Percentiles rank a stretch among this genome's conserved stretches.
Conservation (phyloP, 2,888 invertebrate species). For the Apodemia mormo region DNA sequence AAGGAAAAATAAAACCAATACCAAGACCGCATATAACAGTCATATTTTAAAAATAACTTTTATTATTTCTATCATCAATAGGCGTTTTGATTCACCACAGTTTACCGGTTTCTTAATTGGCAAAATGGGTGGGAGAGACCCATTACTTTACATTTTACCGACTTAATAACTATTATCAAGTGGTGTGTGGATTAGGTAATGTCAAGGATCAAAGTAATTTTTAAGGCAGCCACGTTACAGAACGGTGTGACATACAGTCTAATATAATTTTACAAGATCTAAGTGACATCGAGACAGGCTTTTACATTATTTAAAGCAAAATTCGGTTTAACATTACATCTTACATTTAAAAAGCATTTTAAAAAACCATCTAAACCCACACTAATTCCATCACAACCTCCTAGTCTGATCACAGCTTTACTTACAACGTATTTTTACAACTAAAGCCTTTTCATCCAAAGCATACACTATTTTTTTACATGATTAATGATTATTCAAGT, state of each 20-base stretch:
- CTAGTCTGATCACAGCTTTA: constrained; percentile 76
- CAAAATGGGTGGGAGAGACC: too few relatives aligned
- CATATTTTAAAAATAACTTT: too few relatives aligned
- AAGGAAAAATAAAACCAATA: too few relatives aligned
- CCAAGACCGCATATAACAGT: too few relatives aligned
- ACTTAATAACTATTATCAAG: too few relatives aligned
- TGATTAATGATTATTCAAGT: not conserved
- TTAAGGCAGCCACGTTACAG: not conserved
- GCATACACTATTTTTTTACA: constrained; percentile 2
- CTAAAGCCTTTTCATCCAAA: constrained; percentile 39
- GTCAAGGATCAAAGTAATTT: not conserved
- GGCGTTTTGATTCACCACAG: too few relatives aligned
- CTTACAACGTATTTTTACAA: constrained; percentile 57
- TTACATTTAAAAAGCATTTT: constrained; percentile 54
- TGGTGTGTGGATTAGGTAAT: too few relatives aligned
- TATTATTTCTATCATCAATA: too few relatives aligned
- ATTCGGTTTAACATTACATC: constrained; percentile 55
- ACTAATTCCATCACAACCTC: constrained; percentile 71
- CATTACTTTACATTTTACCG: too few relatives aligned
- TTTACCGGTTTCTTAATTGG: too few relatives aligned
- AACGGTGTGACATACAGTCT: constrained; percentile 17
- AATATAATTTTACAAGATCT: constrained; percentile 13
- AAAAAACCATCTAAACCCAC: constrained; percentile 60
- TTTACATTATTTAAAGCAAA: constrained; percentile 60
- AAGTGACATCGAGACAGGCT: constrained; percentile 43